A percentile compares a stretch with the other conserved stretches of the same genome.
phyloP scores from a whole-genome alignment of 92 coral and sea anemone species.

The Hydrozoanthus gracilis region DNA sequence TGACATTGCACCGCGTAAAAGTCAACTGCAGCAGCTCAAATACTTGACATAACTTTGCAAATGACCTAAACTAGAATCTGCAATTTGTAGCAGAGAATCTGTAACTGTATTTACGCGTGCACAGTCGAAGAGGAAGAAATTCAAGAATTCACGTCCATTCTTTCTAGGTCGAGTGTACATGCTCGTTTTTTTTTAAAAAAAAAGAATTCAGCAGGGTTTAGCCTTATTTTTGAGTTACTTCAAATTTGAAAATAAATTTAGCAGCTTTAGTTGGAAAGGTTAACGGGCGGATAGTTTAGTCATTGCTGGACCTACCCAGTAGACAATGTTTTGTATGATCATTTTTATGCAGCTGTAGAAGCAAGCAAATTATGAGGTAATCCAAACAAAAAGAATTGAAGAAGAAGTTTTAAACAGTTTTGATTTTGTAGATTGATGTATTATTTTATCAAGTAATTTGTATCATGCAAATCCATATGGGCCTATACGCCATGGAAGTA shows the following conservation, averaged over 20 bases:
- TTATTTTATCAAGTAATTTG: not conserved
- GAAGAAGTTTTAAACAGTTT: not conserved
- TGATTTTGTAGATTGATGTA: not conserved
- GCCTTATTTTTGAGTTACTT: not conserved
- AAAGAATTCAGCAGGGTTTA: not conserved
- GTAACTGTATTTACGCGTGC: not conserved
- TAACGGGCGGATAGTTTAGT: not conserved
- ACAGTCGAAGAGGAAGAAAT: not conserved
- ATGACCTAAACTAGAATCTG: not conserved
- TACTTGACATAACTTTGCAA: not conserved
- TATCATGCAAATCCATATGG: no score
- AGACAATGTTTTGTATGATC: conserved; percentile 18
- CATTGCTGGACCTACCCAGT: not conserved
- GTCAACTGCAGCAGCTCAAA: conserved; percentile 10
- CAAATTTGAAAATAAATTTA: no score
- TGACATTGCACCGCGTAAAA: not conserved
- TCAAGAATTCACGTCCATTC: not conserved
- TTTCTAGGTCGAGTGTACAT: not conserved
- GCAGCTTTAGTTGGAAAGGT: not conserved
- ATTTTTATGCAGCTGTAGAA: conserved; percentile 19
- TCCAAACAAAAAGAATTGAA: not conserved
- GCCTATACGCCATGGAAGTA: not conserved
- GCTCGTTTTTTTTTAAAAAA: not conserved
- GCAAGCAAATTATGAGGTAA: not conserved
- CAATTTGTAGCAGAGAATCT: not conserved